Evolutionary conservation across 2,113 vertebrate genomes (phyloP), one percentile per base, ranked within the genome.

Genomic region (Cavia porcellus): DNA sequence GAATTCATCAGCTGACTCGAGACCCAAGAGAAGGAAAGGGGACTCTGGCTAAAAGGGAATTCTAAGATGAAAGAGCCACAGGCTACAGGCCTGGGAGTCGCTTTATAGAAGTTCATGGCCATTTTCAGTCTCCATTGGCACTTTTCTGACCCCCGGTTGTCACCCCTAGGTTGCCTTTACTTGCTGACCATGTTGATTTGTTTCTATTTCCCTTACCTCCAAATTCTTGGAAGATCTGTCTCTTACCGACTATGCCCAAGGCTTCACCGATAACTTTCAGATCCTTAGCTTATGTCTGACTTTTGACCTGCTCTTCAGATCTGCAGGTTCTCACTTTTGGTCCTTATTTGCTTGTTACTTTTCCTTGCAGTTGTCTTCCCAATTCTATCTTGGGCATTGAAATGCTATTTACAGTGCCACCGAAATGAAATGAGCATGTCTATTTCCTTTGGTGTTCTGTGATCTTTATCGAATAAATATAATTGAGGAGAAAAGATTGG

Each of bases 381-480:
- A 52, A 68, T 42, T 89, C n/a, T 50, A 11, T 81, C n/a, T 84
- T 45, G 52, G 38, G 11, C n/a, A 47, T 70, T 80, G 35, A 52
- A 62, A n/a, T 57, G 79, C 59, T 47, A 61, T 92, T 92, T 32
- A 68, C 55, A 68, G 42, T 38, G 24, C 61, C 25, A 7, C 35
- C 45, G 89, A 77, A 11, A 70, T 30, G 59, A 94, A 75, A 86
- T 38, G 7, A 30, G 32, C 17, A 75, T 6, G 50, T 57, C 59
- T 66, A 89, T 86, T 96, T 81, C 24, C 38, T 42, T 17, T 70
- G 22, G 64, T 47, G 22, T 35, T 80, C 59, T 28, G 3, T 3
- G 66, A 92, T 62, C 30, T 9, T 88, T 93, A 91, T 72, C 50
- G 86, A 89, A 68, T 52, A 84, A 91, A 86, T 77, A 80, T 25